Percentiles rank a stretch among this genome's conserved stretches.
These are phyloP conservation scores for Drosophila pegasa DNA, from an alignment of 2,888 invertebrate species.

Conservation along the genomic window DNA sequence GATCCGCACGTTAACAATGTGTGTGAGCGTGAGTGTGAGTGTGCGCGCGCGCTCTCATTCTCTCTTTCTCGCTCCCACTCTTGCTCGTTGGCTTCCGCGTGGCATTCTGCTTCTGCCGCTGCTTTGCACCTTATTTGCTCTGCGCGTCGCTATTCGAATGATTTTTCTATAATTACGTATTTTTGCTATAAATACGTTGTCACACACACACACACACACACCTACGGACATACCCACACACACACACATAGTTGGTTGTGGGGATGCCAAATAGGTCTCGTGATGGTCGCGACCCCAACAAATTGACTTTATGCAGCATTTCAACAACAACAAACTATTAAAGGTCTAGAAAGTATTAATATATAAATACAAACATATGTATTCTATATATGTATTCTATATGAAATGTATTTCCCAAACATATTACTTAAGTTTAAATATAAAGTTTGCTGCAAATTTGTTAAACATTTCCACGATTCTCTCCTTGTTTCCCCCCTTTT, in stretches of 20 bases:
- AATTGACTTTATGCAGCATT: constrained; percentile 45
- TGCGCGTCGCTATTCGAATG: constrained; percentile 46
- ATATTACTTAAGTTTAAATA: neutral
- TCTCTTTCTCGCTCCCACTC: constrained; percentile 18
- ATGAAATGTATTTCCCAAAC: neutral
- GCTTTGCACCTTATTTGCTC: constrained; percentile 64
- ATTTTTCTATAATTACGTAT: constrained; percentile 73
- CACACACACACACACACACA: constrained; percentile 28
- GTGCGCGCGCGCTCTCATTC: neutral
- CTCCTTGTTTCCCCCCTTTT: neutral
- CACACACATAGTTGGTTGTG: constrained; percentile 16
- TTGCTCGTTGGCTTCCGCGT: constrained; percentile 61
- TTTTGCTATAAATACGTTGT: constrained; percentile 69
- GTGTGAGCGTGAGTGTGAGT: no score
- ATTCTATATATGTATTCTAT: neutral
- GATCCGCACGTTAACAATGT: constrained; percentile 13
- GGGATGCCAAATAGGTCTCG: constrained; percentile 63
- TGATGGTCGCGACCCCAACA: constrained; percentile 60
- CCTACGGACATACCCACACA: constrained; percentile 9
- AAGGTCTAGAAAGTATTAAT: neutral
- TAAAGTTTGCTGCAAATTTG: neutral
- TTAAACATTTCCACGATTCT: neutral
- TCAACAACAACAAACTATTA: constrained; percentile 17
- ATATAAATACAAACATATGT: neutral
- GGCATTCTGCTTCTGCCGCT: constrained; percentile 61